Evolutionary conservation across 2,797 vertebrate species (phyloP), one percentile per base, ranked within the genome.

Genomic region (Adrianichthys oophorus): DNA sequence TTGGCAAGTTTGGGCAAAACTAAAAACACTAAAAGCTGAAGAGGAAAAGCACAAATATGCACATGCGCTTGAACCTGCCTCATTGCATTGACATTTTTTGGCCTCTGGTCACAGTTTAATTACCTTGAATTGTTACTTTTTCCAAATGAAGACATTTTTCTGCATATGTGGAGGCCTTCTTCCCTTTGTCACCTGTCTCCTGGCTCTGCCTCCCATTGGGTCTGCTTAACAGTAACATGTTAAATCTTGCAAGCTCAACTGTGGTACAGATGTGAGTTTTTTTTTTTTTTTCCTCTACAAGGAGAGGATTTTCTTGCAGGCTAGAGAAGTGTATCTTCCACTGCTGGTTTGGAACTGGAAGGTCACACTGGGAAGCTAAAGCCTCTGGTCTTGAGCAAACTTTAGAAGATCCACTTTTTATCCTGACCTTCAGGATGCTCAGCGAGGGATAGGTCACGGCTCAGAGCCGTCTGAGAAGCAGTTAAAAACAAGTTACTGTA

Each of bases 61-160:
- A 66, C 60, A 64, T 70, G 44, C 41, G 53, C 63, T 76, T 59
- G 64, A 64, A 78, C 72, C 77, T 85, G 82, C 53, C 73, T 66
- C 60, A 70, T 17, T 48, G 29, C 23, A 70, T 60, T 72, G 64
- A 76, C 64, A 61, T 74, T 52, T 41, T 57, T 75, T 82, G 65
- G 78, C 78, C 82, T 72, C 76, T 77, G 78, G 78, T 65, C 74
- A 83, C 65, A 78, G 13, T 71, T 79, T 85, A 83, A 86, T 85
- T 80, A 78, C 54, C 55, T 56, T 44, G 68, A 37, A 37, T 37
- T 37, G 32, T 37, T 37, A 12, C 32, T 37, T 37, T 37, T 37
- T 3, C 12, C 10, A 37, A 12, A 37, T 37, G 32, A 37, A 12
- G 12, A 37, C 12, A 2, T 56, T 7, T 56, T 16, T 62, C 48